Percentiles rank a stretch among this genome's conserved stretches.
Conservation (phyloP, 2,113 vertebrate genomes). For the Emberiza fucata region DNA sequence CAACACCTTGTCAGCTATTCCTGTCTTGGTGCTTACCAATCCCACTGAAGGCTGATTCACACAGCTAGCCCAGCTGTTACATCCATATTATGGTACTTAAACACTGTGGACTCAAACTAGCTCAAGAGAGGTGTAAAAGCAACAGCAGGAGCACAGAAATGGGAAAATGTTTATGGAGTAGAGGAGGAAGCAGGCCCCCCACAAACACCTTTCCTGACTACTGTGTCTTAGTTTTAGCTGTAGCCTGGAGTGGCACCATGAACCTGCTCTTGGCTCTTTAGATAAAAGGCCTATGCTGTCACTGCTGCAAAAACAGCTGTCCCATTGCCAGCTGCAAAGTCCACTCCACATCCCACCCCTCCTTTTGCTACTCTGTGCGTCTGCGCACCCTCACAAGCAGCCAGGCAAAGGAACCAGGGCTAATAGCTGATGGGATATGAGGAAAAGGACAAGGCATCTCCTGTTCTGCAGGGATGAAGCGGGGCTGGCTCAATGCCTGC, state of each 20-base stretch:
- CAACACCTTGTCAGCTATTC: not conserved
- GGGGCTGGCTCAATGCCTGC: not conserved
- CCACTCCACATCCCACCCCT: accelerated
- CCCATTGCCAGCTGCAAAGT: not conserved
- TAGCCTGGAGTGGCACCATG: not conserved
- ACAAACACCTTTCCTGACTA: not conserved
- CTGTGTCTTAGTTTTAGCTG: not conserved
- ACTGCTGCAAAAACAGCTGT: not conserved
- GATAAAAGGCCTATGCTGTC: no score
- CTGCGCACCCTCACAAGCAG: not conserved
- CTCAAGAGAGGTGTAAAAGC: not conserved
- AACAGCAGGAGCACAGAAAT: not conserved
- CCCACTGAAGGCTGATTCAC: not conserved
- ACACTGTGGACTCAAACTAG: not conserved
- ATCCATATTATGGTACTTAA: not conserved
- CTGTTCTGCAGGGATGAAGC: accelerated
- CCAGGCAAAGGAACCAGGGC: not conserved
- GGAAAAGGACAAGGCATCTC: not conserved
- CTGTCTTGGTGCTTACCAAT: not conserved
- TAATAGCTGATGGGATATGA: accelerated
- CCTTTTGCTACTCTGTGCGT: not conserved
- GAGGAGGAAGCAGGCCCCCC: not conserved
- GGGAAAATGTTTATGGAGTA: not conserved
- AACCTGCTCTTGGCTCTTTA: not conserved
- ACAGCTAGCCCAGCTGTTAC: not conserved